Percentiles rank a stretch among this genome's conserved stretches.
Conservation (phyloP, 2,888 invertebrate species). For the Spilarctia lutea region DNA sequence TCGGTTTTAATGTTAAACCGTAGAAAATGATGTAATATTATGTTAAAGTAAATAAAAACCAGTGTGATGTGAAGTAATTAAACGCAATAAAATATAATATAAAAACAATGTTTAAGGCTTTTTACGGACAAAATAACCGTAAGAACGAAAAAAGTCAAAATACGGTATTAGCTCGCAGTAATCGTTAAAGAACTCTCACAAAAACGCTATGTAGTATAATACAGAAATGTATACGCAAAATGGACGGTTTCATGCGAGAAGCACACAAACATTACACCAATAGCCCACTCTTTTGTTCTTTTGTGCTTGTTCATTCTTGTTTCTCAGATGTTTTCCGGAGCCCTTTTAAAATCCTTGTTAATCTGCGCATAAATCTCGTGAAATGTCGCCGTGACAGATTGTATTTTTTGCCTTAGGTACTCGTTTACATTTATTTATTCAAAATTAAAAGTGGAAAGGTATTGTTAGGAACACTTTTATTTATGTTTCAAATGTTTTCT, state of each 20-base stretch:
- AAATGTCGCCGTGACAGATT: slow-evolving; percentile 37
- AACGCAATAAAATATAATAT: neutral
- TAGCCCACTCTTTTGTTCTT: slow-evolving; percentile 44
- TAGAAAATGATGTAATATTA: neutral
- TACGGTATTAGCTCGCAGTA: neutral
- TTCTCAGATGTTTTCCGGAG: slow-evolving; percentile 34
- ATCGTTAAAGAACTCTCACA: neutral
- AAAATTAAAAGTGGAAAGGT: slow-evolving; percentile 9
- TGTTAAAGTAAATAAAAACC: too few relatives aligned
- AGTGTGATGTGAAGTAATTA: neutral
- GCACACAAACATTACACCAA: slow-evolving; percentile 38
- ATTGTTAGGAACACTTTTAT: neutral
- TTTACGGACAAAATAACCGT: neutral
- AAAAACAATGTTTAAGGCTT: neutral
- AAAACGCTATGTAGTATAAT: slow-evolving; percentile 1
- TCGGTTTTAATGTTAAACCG: neutral
- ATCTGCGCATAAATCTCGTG: slow-evolving; percentile 45
- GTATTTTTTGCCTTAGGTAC: slow-evolving; percentile 21
- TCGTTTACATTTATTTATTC: slow-evolving; percentile 24
- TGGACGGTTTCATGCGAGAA: slow-evolving; percentile 25
- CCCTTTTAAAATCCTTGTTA: slow-evolving; percentile 47
- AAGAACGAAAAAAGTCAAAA: neutral
- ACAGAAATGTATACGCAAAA: slow-evolving; percentile 15
- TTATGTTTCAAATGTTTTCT: neutral
- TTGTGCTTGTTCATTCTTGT: slow-evolving; percentile 35